Conservation (phyloP, 2,113 vertebrate species). For the Chaetops frenatus region DNA sequence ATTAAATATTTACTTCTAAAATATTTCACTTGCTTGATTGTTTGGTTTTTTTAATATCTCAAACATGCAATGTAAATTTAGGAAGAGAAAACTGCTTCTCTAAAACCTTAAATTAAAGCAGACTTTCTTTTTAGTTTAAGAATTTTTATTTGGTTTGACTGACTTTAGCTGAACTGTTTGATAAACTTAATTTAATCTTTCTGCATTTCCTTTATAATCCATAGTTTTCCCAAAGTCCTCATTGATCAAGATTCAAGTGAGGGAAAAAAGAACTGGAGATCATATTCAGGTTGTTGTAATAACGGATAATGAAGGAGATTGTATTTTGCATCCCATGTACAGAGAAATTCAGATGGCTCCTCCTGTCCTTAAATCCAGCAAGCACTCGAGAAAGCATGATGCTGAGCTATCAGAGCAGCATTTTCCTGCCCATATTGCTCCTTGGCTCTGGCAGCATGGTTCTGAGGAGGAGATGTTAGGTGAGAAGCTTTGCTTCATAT, state of each 20-base stretch:
- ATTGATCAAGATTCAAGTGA: background rate
- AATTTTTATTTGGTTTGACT: background rate
- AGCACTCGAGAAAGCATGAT: background rate
- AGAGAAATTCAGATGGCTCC: background rate
- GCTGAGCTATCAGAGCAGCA: background rate
- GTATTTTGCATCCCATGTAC: rapidly evolving
- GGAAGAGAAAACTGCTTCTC: background rate
- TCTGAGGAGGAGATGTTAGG: background rate
- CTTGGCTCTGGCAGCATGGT: background rate
- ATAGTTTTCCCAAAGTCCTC: background rate
- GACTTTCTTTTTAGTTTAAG: background rate
- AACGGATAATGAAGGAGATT: background rate
- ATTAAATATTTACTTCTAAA: background rate
- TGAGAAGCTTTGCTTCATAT: background rate
- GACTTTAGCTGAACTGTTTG: background rate
- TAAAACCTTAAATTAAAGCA: background rate
- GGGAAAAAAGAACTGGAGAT: background rate
- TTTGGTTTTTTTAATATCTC: background rate
- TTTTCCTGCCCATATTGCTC: background rate
- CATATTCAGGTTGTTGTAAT: background rate
- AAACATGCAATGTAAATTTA: background rate
- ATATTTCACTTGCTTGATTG: background rate
- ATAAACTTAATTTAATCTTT: background rate
- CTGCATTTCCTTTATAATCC: background rate
- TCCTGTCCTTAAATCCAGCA: background rate